Evolutionary conservation across 2,888 invertebrate species (phyloP).

Genomic region (Noctua janthe): DNA sequence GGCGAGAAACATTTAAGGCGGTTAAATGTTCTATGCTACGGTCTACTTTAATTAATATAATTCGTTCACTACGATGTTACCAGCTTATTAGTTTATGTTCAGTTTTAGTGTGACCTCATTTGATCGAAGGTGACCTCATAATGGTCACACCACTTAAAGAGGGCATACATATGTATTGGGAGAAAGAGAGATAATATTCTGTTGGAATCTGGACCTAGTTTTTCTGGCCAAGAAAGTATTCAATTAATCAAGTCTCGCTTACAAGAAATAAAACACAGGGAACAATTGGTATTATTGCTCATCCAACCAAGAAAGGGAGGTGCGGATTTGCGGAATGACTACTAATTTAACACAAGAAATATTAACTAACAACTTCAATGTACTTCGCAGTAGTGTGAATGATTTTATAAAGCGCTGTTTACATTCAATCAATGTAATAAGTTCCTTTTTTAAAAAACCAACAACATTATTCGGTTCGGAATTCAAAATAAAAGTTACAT

Average conservation of each 20-base stretch:
- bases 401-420: background rate
- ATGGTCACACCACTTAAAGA: background rate
- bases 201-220: background rate
- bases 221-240: background rate
- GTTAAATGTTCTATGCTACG: background rate
- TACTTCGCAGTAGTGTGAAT: conserved; percentile 13
- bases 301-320: background rate
- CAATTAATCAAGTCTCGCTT: background rate
- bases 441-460: background rate
- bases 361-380: background rate
- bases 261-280: background rate
- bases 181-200: background rate
- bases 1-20: background rate
- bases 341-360: background rate
- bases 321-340: conserved; percentile 1
- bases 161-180: background rate
- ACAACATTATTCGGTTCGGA: background rate
- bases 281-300: background rate
- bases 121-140: background rate
- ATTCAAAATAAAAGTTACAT: background rate
- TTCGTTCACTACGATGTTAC: conserved; percentile 49
- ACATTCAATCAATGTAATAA: background rate
- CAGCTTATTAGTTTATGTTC: conserved; percentile 41
- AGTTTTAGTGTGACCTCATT: background rate
- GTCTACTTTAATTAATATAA: conserved; percentile 1